Base-by-base conservation (phyloP, 1,140 invertebrate genomes). In the Nasonia giraulti region DNA sequence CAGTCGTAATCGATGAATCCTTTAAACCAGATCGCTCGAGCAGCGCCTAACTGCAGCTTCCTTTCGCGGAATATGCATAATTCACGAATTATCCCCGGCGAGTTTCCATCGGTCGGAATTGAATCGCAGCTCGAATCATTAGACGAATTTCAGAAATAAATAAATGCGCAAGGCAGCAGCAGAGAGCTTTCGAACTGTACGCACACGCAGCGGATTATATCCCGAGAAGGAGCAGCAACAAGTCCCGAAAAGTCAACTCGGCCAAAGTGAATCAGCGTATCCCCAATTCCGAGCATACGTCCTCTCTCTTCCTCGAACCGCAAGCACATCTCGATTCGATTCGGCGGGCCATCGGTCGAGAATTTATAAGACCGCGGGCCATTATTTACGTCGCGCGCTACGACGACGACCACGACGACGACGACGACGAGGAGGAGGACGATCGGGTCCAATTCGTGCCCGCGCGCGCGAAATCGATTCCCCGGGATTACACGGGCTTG, bases 391-490 rank as follows among this genome's bases (percentile, higher is more conserved):
- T 82, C 73, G 44, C 31, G 80, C 62, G 50, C 40, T 37, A 17
- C 37, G 37, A n/a, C 23, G 17, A 11, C 17, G 66, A 17, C 55
- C 2, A 40, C n/a, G n/a, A n/a, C n/a, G 23, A 40, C 33, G 7
- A 40, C n/a, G 23, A 40, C 33, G 31, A 10, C 12, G 14, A 50
- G 1, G 10, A 14, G n/a, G 11, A 33, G 23, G 47, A 55, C 47
- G 75, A 77, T 55, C n/a, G 75, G 55, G 55, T 40, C 55, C 50
- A 66, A 79, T 79, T 79, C 27, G 31, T 33, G 77, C 50, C 23
- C 10, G 62, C 33, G 62, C 5, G n/a, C 62, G 23, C 50, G 71
- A 31, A 82, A 82, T 82, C 80, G 80, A 82, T 82, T 75, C 73
- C 80, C 10, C 50, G 80, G 31, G 47, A 82, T 75, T 82, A 73